phyloP scores from a whole-genome alignment of 2,113 vertebrate species.

The Sclerurus mexicanus region DNA sequence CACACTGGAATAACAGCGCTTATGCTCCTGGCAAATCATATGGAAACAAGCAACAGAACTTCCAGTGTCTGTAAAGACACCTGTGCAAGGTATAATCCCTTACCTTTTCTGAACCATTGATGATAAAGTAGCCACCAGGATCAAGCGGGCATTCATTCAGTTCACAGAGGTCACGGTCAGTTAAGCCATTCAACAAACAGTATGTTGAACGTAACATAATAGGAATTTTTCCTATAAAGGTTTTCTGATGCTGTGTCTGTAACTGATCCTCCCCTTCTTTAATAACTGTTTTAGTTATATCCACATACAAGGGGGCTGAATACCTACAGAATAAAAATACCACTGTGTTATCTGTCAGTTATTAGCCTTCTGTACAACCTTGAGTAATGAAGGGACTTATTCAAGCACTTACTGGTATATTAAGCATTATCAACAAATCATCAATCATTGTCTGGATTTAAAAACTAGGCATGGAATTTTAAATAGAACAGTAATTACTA shows the following conservation, averaged over 20 bases:
- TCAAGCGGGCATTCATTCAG: constrained; percentile 97
- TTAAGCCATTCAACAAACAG: constrained; percentile 92
- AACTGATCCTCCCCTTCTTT: constrained; percentile 97
- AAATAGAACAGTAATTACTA: neutral
- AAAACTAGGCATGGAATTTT: neutral
- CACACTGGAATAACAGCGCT: neutral
- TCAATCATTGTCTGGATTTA: neutral
- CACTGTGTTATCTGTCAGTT: neutral
- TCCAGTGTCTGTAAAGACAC: neutral
- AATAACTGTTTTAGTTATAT: constrained; percentile 98
- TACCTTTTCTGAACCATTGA: constrained; percentile 99
- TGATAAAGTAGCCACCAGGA: constrained; percentile 98
- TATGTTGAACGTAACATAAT: constrained; percentile 99
- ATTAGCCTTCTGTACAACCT: neutral
- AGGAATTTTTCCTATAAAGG: constrained; percentile 98
- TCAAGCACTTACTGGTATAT: neutral
- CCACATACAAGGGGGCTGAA: constrained; percentile 95
- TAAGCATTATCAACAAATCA: neutral
- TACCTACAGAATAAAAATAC: constrained; percentile 78
- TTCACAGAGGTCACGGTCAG: constrained; percentile 94
- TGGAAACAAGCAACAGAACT: neutral
- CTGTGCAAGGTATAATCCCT: neutral
- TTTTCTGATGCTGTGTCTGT: constrained; percentile 98
- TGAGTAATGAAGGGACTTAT: neutral
- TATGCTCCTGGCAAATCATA: neutral